These are phyloP conservation scores for Ageneiosus marmoratus DNA, from an alignment of 2,113 vertebrate genomes.

Conservation along the genomic window DNA sequence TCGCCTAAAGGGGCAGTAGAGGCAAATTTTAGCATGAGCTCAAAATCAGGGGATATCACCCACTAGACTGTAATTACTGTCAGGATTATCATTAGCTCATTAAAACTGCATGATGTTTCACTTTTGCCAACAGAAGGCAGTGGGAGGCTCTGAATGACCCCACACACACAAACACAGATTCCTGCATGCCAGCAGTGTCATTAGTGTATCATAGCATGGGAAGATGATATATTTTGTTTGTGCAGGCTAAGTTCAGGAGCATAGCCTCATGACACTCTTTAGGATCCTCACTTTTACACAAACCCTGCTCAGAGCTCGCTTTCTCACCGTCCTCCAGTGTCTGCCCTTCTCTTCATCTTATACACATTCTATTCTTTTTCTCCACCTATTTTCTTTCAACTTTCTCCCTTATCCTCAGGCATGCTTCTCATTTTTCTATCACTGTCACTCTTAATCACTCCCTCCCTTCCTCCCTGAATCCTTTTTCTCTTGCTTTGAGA, in stretches of 20 bases:
- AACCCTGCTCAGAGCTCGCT: background rate
- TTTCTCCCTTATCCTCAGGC: background rate
- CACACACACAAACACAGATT: background rate
- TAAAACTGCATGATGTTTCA: conserved; percentile 56
- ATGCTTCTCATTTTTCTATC: conserved; percentile 16
- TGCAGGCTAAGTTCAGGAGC: conserved; percentile 61
- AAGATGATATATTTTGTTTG: conserved; percentile 29
- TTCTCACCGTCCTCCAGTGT: background rate
- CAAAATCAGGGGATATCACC: conserved; percentile 51
- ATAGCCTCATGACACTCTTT: conserved; percentile 66
- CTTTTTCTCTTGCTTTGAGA: conserved; percentile 48
- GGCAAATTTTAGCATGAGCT: conserved; percentile 52
- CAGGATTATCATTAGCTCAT: conserved; percentile 59
- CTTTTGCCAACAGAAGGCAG: conserved; percentile 67
- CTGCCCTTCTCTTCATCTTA: background rate
- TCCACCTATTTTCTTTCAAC: background rate
- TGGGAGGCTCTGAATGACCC: conserved; percentile 45
- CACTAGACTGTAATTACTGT: conserved; percentile 60
- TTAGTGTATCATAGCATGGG: conserved; percentile 1
- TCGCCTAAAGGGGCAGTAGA: conserved; percentile 59
- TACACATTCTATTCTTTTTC: background rate
- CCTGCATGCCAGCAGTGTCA: background rate
- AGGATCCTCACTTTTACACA: conserved; percentile 43
- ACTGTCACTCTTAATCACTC: conserved; percentile 3
- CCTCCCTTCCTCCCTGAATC: background rate